A percentile compares a stretch with the other conserved stretches of the same genome.
Conservation (phyloP, 2,888 invertebrate genomes). For the Penaeus monodon region DNA sequence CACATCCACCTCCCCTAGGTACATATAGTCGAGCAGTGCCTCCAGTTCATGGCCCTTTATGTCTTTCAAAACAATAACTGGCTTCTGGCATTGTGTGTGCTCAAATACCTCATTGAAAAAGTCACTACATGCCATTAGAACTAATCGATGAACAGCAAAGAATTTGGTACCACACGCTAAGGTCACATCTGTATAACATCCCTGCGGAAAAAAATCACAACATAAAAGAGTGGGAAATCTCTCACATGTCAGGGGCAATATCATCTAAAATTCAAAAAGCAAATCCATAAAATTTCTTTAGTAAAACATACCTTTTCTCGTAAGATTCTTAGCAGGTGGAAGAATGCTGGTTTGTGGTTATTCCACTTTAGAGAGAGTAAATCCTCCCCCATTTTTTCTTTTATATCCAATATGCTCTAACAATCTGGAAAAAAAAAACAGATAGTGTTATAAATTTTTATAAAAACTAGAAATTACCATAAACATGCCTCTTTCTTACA, state of each 20-base stretch:
- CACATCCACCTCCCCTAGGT: conserved; percentile 45
- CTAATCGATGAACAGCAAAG: conserved; percentile 45
- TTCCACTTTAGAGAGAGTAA: conserved; percentile 49
- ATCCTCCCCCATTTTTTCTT: conserved; percentile 36
- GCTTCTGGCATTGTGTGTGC: conserved; percentile 45
- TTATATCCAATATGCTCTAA: not conserved
- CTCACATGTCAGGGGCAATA: too few relatives aligned
- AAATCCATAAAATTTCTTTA: not conserved
- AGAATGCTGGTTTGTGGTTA: conserved; percentile 45
- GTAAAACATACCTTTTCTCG: conserved; percentile 33
- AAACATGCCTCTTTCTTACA: too few relatives aligned
- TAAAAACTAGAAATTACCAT: too few relatives aligned
- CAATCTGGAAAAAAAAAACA: not conserved
- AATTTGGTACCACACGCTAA: conserved; percentile 38
- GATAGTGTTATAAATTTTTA: not conserved
- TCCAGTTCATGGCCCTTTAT: conserved; percentile 39
- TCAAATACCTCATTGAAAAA: conserved; percentile 44
- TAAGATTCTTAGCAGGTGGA: conserved; percentile 32
- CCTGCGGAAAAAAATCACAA: conserved; percentile 13
- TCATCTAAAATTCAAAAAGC: too few relatives aligned
- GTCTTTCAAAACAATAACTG: conserved; percentile 45
- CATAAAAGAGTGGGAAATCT: not conserved
- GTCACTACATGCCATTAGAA: conserved; percentile 44
- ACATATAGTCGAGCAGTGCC: conserved; percentile 41
- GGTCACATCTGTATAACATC: conserved; percentile 45